phyloP scores from a whole-genome alignment of 2,797 vertebrate genomes.

The Anniella stebbinsi region DNA sequence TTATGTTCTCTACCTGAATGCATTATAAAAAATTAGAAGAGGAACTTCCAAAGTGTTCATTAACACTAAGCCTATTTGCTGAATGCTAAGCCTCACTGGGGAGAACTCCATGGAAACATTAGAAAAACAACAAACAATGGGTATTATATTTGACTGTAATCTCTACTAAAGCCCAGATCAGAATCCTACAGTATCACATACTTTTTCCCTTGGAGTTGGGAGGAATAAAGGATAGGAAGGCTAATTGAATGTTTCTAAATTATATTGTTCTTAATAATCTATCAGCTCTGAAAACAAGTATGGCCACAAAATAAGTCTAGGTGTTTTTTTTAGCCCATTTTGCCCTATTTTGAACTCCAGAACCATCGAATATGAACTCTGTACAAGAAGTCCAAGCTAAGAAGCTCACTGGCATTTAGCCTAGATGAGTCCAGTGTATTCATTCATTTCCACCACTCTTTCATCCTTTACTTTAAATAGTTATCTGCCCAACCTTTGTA shows the following conservation, averaged over 20 bases:
- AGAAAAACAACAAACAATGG: constrained; percentile 56
- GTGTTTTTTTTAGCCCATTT: background rate
- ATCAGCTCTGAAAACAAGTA: background rate
- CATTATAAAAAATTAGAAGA: constrained; percentile 57
- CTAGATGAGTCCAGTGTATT: background rate
- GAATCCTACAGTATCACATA: background rate
- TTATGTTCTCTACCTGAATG: constrained; percentile 37
- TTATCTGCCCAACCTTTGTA: background rate
- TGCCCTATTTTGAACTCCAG: background rate
- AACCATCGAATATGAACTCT: background rate
- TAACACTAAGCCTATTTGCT: constrained; percentile 59
- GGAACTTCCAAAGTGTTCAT: constrained; percentile 60
- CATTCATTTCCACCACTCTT: background rate
- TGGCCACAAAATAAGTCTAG: background rate
- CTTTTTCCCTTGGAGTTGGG: background rate
- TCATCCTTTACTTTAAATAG: background rate
- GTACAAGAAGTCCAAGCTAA: background rate
- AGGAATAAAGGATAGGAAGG: no score
- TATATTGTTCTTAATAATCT: background rate
- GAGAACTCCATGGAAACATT: constrained; percentile 54
- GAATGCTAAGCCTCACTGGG: constrained; percentile 16
- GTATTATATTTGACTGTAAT: constrained; percentile 25
- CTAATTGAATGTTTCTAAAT: background rate
- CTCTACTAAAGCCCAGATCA: constrained; percentile 44
- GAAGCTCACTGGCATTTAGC: background rate